These are phyloP conservation scores for Micrasema longulum DNA, from an alignment of 1,140 invertebrate genomes.

Conservation along the genomic window DNA sequence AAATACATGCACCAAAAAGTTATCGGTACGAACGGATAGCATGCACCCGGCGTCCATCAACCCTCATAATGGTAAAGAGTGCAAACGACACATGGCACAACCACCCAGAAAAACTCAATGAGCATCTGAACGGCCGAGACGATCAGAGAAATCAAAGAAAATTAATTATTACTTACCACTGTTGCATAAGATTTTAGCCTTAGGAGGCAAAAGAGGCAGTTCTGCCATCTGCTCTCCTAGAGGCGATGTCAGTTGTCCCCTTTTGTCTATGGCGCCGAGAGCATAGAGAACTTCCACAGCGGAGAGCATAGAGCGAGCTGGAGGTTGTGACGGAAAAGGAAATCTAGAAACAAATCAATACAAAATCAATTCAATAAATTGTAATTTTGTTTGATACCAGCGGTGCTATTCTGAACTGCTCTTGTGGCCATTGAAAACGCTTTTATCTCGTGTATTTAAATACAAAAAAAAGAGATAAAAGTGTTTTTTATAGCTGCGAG, in stretches of 20 bases:
- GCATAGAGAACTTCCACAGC: constrained; percentile 92
- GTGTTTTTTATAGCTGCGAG: too few relatives aligned
- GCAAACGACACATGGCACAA: not conserved
- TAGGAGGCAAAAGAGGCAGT: constrained; percentile 89
- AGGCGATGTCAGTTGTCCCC: constrained; percentile 83
- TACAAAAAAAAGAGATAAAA: too few relatives aligned
- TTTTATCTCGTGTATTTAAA: too few relatives aligned
- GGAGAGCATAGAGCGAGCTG: constrained; percentile 87
- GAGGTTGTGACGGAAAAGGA: constrained; percentile 88
- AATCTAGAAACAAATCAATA: constrained; percentile 68
- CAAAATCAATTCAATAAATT: too few relatives aligned
- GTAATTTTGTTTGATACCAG: too few relatives aligned
- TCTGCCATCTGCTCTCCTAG: constrained; percentile 92
- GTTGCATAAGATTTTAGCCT: constrained; percentile 87
- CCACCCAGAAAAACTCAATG: not conserved
- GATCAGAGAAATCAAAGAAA: too few relatives aligned
- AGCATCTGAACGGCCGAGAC: too few relatives aligned
- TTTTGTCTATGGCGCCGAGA: constrained; percentile 82
- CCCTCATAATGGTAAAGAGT: not conserved
- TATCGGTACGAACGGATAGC: too few relatives aligned
- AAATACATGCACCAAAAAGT: too few relatives aligned
- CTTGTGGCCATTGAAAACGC: too few relatives aligned
- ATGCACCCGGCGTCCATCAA: not conserved
- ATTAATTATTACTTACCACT: constrained; percentile 79
- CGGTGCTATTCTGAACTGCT: too few relatives aligned